phyloP scores from a whole-genome alignment of 2,113 vertebrate genomes.

The Planiliza haematocheilus region DNA sequence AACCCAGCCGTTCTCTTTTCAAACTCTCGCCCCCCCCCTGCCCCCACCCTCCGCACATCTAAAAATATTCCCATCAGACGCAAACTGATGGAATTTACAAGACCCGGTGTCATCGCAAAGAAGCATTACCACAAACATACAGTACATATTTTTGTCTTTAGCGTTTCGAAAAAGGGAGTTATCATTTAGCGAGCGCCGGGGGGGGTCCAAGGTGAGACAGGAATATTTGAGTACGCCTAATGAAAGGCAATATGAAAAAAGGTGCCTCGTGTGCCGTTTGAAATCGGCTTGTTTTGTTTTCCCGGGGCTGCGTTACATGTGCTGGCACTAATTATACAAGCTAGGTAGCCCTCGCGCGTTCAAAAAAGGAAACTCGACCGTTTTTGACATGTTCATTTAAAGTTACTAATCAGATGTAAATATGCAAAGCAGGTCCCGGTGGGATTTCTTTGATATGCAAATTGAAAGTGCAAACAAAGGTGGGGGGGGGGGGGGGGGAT shows the following conservation, averaged over 20 bases:
- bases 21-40: too few species aligned
- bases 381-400: constrained; percentile 86
- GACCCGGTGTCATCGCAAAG: constrained; percentile 79
- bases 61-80: constrained; percentile 82
- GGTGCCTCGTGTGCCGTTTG: constrained; percentile 76
- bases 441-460: constrained; percentile 85
- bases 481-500: constrained; percentile 74
- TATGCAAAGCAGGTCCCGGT: constrained; percentile 83
- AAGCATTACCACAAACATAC: constrained; percentile 78
- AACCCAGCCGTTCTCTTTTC: constrained; percentile 73
- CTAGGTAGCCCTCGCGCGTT: constrained; percentile 72
- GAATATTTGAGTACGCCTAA: constrained; percentile 80
- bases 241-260: constrained; percentile 82
- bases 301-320: constrained; percentile 77
- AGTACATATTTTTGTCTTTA: constrained; percentile 77
- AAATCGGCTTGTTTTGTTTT: constrained; percentile 80
- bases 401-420: constrained; percentile 86
- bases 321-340: constrained; percentile 83
- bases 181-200: constrained; percentile 72
- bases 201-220: constrained; percentile 78
- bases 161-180: constrained; percentile 71
- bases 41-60: constrained; percentile 77
- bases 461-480: constrained; percentile 84
- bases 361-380: constrained; percentile 77
- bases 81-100: constrained; percentile 78